These are phyloP conservation scores for Epinotia demarniana DNA, from an alignment of 2,888 invertebrate species.

Conservation along the genomic window DNA sequence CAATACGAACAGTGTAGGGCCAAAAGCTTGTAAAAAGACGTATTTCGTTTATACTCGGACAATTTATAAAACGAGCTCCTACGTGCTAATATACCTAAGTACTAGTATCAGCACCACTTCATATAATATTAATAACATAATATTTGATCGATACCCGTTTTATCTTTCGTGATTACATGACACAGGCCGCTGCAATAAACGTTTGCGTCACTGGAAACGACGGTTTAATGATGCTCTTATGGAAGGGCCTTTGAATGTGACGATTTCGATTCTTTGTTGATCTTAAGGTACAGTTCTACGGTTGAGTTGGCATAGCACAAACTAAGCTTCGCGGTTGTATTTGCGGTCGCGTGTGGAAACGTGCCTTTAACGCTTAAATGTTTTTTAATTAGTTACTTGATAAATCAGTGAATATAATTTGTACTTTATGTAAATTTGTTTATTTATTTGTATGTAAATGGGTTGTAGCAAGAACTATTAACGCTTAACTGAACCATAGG, in stretches of 20 bases:
- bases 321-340: neutral
- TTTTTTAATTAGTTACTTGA: neutral
- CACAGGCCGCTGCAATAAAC: slow-evolving; percentile 1
- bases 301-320: neutral
- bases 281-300: neutral
- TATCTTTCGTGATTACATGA: slow-evolving; percentile 18
- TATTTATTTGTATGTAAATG: too few relatives aligned
- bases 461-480: too few relatives aligned
- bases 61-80: neutral
- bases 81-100: neutral
- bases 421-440: too few relatives aligned
- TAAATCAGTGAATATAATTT: too few relatives aligned
- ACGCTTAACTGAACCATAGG: too few relatives aligned
- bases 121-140: slow-evolving; percentile 14
- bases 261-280: neutral
- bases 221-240: neutral
- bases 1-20: too few relatives aligned
- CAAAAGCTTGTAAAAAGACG: too few relatives aligned
- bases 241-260: neutral
- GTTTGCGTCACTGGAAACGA: slow-evolving; percentile 9
- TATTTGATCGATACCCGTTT: slow-evolving; percentile 5
- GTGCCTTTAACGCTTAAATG: neutral
- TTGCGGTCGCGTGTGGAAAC: neutral
- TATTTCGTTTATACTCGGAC: too few relatives aligned
- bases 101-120: slow-evolving; percentile 11